Evolutionary conservation across 37 sponge, comb jelly and placozoan species (phyloP).

Genomic region (Geodia barretti): DNA sequence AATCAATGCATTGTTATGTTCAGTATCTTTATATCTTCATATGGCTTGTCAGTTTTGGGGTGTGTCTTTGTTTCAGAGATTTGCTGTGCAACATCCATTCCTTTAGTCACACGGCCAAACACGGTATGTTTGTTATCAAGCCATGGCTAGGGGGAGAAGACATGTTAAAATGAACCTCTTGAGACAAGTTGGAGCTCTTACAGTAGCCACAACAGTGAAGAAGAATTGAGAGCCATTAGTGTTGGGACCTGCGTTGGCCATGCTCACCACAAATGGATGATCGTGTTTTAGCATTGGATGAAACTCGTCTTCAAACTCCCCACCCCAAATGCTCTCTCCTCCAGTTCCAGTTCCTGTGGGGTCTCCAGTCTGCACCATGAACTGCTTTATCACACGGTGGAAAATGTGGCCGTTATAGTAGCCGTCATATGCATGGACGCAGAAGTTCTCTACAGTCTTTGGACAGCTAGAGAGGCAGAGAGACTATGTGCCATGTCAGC

Average conservation of each 20-base stretch:
- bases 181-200: no score
- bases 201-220: slow-evolving; percentile 91
- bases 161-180: not conserved
- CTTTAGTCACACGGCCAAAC: slow-evolving; percentile 90
- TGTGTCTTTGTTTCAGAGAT: slow-evolving; percentile 86
- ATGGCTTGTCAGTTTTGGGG: slow-evolving; percentile 89
- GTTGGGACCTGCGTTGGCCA: slow-evolving; percentile 98
- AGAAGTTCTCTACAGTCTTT: slow-evolving; percentile 97
- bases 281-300: slow-evolving; percentile 91
- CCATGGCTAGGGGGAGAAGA: slow-evolving; percentile 74
- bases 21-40: slow-evolving; percentile 93
- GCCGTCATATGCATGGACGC: slow-evolving; percentile 83
- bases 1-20: slow-evolving; percentile 85
- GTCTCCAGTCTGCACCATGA: slow-evolving; percentile 99
- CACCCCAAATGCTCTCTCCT: slow-evolving; percentile 96
- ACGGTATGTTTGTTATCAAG: slow-evolving; percentile 97
- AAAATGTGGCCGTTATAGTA: slow-evolving; percentile 95
- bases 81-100: slow-evolving; percentile 94
- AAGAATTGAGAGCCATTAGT: slow-evolving; percentile 99
- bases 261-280: slow-evolving; percentile 89
- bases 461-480: slow-evolving; percentile 75
- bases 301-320: slow-evolving; percentile 97
- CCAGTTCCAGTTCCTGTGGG: slow-evolving; percentile 95
- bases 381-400: slow-evolving; percentile 93
- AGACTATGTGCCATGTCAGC: not conserved